Percentiles rank a stretch among this genome's conserved stretches.
Evolutionary conservation across 2,888 invertebrate genomes (phyloP).

Genomic region (Heliconius ethilla): DNA sequence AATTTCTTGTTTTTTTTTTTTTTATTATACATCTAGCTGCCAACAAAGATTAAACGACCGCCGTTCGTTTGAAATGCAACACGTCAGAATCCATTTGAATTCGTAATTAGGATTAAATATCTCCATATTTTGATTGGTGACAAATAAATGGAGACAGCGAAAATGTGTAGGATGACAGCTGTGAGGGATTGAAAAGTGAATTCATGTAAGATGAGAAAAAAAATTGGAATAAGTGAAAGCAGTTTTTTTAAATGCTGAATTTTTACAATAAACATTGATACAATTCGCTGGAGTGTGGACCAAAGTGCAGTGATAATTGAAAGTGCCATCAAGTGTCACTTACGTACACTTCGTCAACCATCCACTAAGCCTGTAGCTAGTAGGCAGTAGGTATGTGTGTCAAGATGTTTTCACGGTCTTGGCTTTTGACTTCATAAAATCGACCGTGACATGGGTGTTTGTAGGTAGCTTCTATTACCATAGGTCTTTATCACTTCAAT

Average conservation of each 20-base stretch:
- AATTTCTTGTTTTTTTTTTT: no score
- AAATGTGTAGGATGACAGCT: constrained; percentile 70
- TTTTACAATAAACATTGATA: constrained; percentile 65
- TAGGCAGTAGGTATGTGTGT: constrained; percentile 68
- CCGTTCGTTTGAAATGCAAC: constrained; percentile 64
- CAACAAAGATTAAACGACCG: constrained; percentile 57
- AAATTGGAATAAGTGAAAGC: constrained; percentile 73
- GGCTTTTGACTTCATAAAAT: constrained; percentile 61
- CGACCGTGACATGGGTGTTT: constrained; percentile 66
- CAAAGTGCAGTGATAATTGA: constrained; percentile 75
- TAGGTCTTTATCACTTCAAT: constrained; percentile 46
- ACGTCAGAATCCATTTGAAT: constrained; percentile 64
- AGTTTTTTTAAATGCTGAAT: constrained; percentile 65
- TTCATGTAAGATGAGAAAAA: constrained; percentile 47
- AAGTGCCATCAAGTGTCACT: constrained; percentile 67
- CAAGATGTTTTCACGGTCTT: constrained; percentile 77
- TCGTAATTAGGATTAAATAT: constrained; percentile 71
- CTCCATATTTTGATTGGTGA: constrained; percentile 56
- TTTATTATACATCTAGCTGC: constrained; percentile 49
- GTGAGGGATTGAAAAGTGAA: constrained; percentile 59
- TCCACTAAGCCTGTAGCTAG: constrained; percentile 52
- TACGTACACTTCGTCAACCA: constrained; percentile 55
- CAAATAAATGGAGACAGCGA: constrained; percentile 64
- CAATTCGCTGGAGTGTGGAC: constrained; percentile 59
- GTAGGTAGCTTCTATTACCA: constrained; percentile 51